phyloP scores from a whole-genome alignment of 2,113 vertebrate genomes.

The Podiceps cristatus region DNA sequence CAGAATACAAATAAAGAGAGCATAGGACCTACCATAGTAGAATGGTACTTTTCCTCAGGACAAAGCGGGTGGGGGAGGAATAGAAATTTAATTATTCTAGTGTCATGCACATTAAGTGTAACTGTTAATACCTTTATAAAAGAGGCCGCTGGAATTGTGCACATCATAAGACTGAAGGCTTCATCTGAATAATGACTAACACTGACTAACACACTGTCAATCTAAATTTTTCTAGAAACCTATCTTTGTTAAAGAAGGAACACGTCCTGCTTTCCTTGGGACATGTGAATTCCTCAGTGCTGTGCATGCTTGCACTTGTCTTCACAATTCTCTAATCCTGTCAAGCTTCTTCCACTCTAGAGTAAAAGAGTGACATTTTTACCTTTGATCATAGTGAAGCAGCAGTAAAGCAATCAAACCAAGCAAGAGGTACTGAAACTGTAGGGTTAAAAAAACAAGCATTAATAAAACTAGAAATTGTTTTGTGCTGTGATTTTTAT shows the following conservation, averaged over 20 bases:
- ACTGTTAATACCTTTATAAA: background rate
- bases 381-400: background rate
- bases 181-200: background rate
- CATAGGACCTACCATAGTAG: background rate
- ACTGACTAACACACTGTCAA: background rate
- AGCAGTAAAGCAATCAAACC: background rate
- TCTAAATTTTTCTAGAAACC: background rate
- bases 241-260: background rate
- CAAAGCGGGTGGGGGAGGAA: background rate
- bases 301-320: background rate
- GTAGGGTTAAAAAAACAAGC: background rate
- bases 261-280: background rate
- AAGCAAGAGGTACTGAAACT: background rate
- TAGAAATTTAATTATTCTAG: background rate
- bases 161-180: background rate
- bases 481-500: no score
- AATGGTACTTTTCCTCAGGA: background rate
- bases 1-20: background rate
- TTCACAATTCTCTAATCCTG: no score
- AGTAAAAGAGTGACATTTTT: background rate
- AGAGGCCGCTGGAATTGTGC: background rate
- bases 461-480: background rate
- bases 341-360: background rate
- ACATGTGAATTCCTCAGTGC: background rate
- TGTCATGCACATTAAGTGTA: background rate